phyloP scores from a whole-genome alignment of 2,888 invertebrate species.

The Aradus depressus region DNA sequence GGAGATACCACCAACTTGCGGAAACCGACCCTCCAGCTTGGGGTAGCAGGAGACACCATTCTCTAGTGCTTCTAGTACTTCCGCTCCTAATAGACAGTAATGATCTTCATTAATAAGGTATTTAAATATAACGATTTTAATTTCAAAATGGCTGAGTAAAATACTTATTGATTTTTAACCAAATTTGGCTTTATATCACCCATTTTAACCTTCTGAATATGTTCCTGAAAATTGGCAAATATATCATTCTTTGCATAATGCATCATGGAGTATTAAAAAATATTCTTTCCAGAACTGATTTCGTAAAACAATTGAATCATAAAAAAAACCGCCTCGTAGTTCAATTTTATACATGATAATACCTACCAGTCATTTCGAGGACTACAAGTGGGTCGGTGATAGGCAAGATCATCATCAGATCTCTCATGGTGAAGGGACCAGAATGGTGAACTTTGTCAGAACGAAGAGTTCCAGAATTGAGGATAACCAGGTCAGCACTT shows the following conservation, averaged over 20 bases:
- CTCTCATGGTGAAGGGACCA: constrained; percentile 74
- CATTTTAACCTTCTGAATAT: too few species aligned
- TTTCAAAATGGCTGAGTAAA: too few species aligned
- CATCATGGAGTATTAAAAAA: too few species aligned
- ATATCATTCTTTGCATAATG: too few species aligned
- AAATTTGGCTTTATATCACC: too few species aligned
- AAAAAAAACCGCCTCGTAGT: too few species aligned
- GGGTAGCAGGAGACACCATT: constrained; percentile 80
- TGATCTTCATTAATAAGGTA: too few species aligned
- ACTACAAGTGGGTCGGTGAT: constrained; percentile 76
- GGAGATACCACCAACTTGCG: constrained; percentile 60
- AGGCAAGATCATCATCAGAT: constrained; percentile 70
- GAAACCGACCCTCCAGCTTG: constrained; percentile 76
- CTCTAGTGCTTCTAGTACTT: constrained; percentile 61
- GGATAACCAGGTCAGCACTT: constrained; percentile 69
- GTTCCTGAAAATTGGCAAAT: too few species aligned
- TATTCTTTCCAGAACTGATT: too few species aligned
- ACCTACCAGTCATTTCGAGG: constrained; percentile 53
- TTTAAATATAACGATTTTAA: too few species aligned
- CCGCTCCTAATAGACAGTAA: constrained; percentile 46
- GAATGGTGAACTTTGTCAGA: constrained; percentile 66
- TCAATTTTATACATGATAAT: neutral
- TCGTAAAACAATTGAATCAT: too few species aligned
- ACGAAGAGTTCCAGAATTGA: constrained; percentile 79
- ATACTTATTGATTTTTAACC: too few species aligned